Evolutionary conservation across 2,113 vertebrate genomes (phyloP), one percentile per base, ranked within the genome.

Genomic region (Xiphophorus maculatus): DNA sequence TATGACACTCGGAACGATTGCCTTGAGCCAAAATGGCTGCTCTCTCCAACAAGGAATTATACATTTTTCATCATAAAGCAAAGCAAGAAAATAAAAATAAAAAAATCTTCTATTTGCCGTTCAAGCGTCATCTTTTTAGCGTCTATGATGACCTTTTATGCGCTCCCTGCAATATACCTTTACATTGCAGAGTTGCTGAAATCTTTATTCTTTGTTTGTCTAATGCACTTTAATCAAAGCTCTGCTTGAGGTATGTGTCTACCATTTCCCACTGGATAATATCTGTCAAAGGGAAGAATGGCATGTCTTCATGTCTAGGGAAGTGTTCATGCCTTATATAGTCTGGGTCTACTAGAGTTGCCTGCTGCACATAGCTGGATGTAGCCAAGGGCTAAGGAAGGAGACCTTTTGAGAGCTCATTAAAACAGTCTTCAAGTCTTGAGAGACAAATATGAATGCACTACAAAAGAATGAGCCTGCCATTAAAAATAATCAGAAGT

Each of bases 251-350:
- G 29, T 33, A 32, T 73, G 78, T 64, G 73, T 76, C 84, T 73
- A 83, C 80, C 77, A 80, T 88, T 87, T 82, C 86, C 67, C 66
- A 29, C 87, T 82, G 90, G 85, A 90, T 89, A 89, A 84, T 88
- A 91, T 89, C 89, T 89, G 90, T 91, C 91, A 92, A 90, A 91
- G 77, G 87, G 83, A 92, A 92, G 92, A 93, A 92, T 92, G 91
- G 91, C 91, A 91, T 84, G 86, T 92, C 90, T 93, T 92, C 84
- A 91, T 90, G 88, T 91, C 89, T 88, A 51, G 81, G 79, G 82
- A 90, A 90, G 92, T 89, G 86, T 88, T 90, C 89, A 89, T 85
- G 90, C 92, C 92, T 93, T 93, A 92, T 93, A 93, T 92, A 90
- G 92, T 87, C 87, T 80, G 80, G 87, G 90, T 89, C 88, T 83